phyloP scores from a whole-genome alignment of 2,888 invertebrate species.

The Cephus nigrinus region DNA sequence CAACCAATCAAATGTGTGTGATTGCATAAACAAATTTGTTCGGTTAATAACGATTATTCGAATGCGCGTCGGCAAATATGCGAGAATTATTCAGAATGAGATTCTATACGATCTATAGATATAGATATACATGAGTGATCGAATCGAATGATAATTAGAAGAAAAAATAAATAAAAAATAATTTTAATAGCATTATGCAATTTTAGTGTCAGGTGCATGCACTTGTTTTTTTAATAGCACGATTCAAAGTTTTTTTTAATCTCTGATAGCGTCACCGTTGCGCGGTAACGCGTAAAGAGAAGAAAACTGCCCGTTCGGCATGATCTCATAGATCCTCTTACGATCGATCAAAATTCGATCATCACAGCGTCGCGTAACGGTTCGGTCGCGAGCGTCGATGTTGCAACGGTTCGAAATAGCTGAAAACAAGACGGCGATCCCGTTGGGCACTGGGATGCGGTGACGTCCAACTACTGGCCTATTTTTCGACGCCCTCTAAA shows the following conservation, averaged over 20 bases:
- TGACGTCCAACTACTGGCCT: conserved; percentile 60
- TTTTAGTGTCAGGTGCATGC: background rate
- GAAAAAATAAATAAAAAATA: background rate
- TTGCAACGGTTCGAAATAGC: conserved; percentile 60
- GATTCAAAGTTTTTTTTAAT: background rate
- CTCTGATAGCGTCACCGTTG: background rate
- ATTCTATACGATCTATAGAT: background rate
- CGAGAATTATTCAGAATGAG: background rate
- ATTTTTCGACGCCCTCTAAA: conserved; percentile 57
- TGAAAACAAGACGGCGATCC: conserved; percentile 52
- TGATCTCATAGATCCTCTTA: background rate
- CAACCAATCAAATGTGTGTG: background rate
- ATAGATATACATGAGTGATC: background rate
- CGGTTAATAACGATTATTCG: background rate
- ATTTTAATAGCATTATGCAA: background rate
- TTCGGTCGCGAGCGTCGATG: conserved; percentile 19
- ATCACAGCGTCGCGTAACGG: conserved; percentile 6
- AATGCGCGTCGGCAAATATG: background rate
- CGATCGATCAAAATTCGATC: conserved; percentile 1
- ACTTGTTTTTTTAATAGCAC: background rate
- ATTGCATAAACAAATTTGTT: background rate
- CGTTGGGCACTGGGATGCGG: conserved; percentile 30
- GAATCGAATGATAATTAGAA: background rate
- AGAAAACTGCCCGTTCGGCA: background rate
- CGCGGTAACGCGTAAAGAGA: background rate